Base-by-base conservation (phyloP, 2,888 invertebrate species). In the Hemaris fuciformis region DNA sequence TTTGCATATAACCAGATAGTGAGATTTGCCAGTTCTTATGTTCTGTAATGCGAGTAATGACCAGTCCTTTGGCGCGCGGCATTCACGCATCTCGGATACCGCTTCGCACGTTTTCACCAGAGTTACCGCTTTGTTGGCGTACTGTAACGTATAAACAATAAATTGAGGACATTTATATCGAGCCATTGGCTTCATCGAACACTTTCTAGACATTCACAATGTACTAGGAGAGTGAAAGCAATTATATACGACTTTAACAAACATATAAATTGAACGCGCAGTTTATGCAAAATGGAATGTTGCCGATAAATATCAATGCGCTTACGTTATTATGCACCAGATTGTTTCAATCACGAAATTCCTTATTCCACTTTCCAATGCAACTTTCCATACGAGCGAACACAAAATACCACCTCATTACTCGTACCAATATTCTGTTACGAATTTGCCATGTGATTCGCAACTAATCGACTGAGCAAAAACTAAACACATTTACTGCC, bases 101-200 rank as follows among this genome's bases (percentile, higher is more conserved):
- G 97, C 96, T 88, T 98, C 98, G 85, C 98, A 98, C 5, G 98
- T 98, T 90, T 98, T 98, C 74, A 98, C 97, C 76, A 98, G 87
- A 1, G 98, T 98, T 72, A 98, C 94, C 15, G 98, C 97, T 91
- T 94, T 92, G 71, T 82, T 88, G 6, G 92, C 92, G 64, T 93
- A 91, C 94, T 94, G 88, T 61, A 93, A 89, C 66, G 13, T 27
- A 31, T 22, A 57, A 42, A 66, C 66, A 64, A 66, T 64, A 62
- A 48, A 66, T 63, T 63, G 48, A 15, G 42, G 46, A 59, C 23
- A 13, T 57, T 34, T 57, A 20, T 46, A 60, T 53, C 31, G 18
- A 53, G 45, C 27, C 45, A 59, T 62, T 59, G 67, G 67, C 66
- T 69, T 70, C 66, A 61, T 60, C 48, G 62, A 65, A 43, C 61